phyloP scores from a whole-genome alignment of 2,797 vertebrate species.

The Poliocrania exsul region DNA sequence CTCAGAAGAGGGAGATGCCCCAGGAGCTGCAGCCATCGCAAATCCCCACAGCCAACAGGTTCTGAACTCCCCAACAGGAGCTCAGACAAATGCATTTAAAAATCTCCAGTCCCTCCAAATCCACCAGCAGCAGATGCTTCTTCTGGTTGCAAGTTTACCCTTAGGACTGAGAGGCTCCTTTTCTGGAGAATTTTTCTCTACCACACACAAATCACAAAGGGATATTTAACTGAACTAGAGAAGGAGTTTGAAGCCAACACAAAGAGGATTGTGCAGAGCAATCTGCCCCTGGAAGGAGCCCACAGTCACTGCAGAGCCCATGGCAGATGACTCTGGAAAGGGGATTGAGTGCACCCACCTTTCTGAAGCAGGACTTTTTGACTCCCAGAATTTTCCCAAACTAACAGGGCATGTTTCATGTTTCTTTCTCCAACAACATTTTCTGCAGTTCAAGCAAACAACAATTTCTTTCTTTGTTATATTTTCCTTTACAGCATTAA shows the following conservation, averaged over 20 bases:
- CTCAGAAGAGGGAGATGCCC: not conserved
- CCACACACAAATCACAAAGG: no score
- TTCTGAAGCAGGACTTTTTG: not conserved
- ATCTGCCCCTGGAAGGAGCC: not conserved
- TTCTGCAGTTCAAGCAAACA: not conserved
- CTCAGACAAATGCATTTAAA: not conserved
- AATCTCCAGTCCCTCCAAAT: not conserved
- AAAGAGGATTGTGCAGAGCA: not conserved
- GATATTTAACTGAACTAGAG: not conserved
- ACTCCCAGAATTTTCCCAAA: not conserved
- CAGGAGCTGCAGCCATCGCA: not conserved
- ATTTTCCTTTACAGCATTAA: not conserved
- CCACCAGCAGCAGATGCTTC: not conserved
- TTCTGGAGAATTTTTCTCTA: not conserved
- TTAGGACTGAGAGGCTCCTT: not conserved
- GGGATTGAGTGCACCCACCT: accelerated
- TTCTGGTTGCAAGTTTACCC: not conserved
- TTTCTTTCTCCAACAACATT: not conserved
- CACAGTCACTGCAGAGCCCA: not conserved
- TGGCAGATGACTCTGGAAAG: not conserved
- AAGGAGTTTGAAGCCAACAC: not conserved
- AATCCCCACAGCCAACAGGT: not conserved
- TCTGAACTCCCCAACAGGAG: not conserved
- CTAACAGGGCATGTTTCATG: not conserved
- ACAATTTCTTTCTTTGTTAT: not conserved